These are phyloP conservation scores for Aphyosemion australe DNA, from an alignment of 2,113 vertebrate species.

Conservation along the genomic window DNA sequence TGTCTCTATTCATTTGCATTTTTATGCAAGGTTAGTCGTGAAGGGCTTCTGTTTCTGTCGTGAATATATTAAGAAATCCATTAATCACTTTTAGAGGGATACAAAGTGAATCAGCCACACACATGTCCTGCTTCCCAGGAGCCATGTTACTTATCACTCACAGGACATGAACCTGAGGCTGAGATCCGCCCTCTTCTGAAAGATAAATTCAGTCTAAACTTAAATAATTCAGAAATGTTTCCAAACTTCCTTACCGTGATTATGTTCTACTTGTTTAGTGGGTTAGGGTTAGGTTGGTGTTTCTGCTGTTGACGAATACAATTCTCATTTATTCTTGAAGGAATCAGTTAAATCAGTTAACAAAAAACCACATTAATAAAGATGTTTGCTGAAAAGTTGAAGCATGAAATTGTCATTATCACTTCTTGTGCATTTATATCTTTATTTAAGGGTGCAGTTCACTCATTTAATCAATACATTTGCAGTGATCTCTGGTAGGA, in stretches of 20 bases:
- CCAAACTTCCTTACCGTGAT: background rate
- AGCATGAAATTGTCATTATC: constrained; percentile 33
- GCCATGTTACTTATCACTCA: constrained; percentile 58
- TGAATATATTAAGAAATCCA: constrained; percentile 80
- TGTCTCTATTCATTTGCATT: constrained; percentile 79
- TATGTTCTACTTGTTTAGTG: background rate
- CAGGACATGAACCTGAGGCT: constrained; percentile 41
- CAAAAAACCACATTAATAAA: constrained; percentile 15
- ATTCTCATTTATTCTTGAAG: constrained; percentile 14
- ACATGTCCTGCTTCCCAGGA: constrained; percentile 64
- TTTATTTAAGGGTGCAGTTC: too few species aligned
- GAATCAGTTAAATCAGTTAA: constrained; percentile 1
- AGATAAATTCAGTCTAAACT: constrained; percentile 27
- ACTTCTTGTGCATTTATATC: background rate
- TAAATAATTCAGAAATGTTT: constrained; percentile 5
- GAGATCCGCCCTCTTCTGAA: constrained; percentile 32
- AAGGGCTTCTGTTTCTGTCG: constrained; percentile 72
- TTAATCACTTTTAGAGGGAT: constrained; percentile 74
- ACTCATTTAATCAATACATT: too few species aligned
- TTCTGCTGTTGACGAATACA: background rate
- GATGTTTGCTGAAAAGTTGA: constrained; percentile 22
- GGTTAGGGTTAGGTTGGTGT: too few species aligned
- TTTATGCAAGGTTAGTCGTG: constrained; percentile 79
- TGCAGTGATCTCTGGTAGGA: too few species aligned
- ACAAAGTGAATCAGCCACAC: constrained; percentile 70